Evolutionary conservation across 2,113 vertebrate genomes (phyloP).

Genomic region (Podiceps cristatus): DNA sequence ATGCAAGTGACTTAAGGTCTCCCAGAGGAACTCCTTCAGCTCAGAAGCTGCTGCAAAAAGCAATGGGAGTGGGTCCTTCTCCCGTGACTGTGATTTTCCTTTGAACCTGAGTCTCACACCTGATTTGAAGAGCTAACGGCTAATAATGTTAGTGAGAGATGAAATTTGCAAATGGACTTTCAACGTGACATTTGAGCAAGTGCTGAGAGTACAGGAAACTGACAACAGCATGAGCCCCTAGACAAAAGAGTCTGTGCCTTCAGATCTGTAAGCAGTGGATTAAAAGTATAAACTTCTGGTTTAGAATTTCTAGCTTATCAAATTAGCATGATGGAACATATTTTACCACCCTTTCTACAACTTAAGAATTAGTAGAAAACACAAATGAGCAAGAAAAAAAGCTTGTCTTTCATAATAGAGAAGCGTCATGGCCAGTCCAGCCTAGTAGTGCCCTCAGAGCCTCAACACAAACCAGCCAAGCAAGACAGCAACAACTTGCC

Average conservation of each 20-base stretch:
- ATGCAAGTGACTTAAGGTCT: not conserved
- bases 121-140: not conserved
- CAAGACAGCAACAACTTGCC: not conserved
- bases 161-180: not conserved
- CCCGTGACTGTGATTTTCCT: not conserved
- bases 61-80: rapidly evolving
- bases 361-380: not conserved
- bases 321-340: not conserved
- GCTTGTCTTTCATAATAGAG: not conserved
- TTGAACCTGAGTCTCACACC: not conserved
- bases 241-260: not conserved
- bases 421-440: too few species aligned
- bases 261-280: not conserved
- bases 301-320: not conserved
- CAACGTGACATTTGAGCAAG: not conserved
- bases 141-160: not conserved
- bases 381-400: not conserved
- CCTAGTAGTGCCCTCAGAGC: not conserved
- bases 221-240: not conserved
- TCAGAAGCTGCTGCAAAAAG: not conserved
- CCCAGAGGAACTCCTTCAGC: not conserved
- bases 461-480: rapidly evolving
- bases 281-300: not conserved
- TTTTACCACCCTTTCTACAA: not conserved
- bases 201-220: not conserved